Evolutionary conservation across 2,113 vertebrate species (phyloP).

Genomic region (Numida meleagris): DNA sequence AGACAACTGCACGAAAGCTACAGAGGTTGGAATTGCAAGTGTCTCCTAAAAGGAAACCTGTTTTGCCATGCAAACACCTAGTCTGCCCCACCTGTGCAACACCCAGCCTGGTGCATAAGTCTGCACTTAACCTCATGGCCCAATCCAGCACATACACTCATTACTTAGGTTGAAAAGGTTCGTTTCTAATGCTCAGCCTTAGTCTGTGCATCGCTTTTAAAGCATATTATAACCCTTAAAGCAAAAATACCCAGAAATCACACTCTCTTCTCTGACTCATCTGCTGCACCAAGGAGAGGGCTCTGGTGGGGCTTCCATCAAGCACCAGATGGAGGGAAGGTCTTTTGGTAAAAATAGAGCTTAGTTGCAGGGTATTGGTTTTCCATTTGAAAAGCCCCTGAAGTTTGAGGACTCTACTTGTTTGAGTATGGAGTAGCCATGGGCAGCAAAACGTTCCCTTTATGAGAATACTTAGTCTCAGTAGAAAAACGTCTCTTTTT

Average conservation of each 20-base stretch:
- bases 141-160: too few relatives aligned
- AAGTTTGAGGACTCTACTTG: neutral
- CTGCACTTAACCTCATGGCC: neutral
- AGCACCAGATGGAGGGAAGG: neutral
- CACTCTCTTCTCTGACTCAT: neutral
- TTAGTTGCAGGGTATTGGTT: neutral
- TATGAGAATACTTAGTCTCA: neutral
- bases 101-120: neutral
- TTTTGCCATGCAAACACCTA: neutral
- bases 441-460: neutral
- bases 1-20: neutral
- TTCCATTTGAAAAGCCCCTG: neutral
- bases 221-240: neutral
- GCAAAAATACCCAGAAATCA: neutral
- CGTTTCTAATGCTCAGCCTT: neutral
- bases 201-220: neutral
- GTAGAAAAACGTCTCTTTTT: neutral
- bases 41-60: neutral
- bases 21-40: neutral
- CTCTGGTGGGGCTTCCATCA: neutral
- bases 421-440: neutral
- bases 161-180: neutral
- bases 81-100: neutral
- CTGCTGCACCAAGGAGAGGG: rapidly evolving
- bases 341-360: neutral